Conservation (phyloP, 2,113 vertebrate species). For the Condylura cristata region DNA sequence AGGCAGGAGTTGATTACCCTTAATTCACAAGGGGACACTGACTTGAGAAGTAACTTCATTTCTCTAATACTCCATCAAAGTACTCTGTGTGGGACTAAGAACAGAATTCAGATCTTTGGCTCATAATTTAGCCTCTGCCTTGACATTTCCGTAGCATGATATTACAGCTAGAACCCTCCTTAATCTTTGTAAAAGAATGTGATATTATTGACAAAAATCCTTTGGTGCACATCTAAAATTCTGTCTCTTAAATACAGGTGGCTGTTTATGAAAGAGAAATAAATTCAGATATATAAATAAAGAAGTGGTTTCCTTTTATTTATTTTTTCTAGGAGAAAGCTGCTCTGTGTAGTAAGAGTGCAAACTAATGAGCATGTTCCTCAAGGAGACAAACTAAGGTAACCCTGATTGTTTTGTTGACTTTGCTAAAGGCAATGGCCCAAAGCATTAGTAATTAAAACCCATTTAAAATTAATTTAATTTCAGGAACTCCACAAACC, state of each 20-base stretch:
- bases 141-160: not conserved
- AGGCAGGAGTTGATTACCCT: constrained; percentile 70
- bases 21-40: constrained; percentile 56
- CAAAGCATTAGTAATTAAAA: constrained; percentile 80
- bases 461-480: constrained; percentile 77
- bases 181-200: constrained; percentile 6
- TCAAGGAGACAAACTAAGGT: constrained; percentile 70
- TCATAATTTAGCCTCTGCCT: not conserved
- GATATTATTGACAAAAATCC: constrained; percentile 28
- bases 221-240: constrained; percentile 43
- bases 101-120: not conserved
- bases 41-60: constrained; percentile 47
- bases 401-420: constrained; percentile 78
- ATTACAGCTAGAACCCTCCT: not conserved
- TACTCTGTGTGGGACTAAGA: not conserved
- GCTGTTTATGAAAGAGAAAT: constrained; percentile 47
- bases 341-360: constrained; percentile 49
- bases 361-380: constrained; percentile 47
- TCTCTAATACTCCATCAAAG: constrained; percentile 18
- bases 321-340: constrained; percentile 67
- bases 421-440: constrained; percentile 77
- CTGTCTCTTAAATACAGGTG: constrained; percentile 39
- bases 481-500: constrained; percentile 61
- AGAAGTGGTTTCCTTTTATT: constrained; percentile 39
- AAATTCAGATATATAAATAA: constrained; percentile 52